These are phyloP conservation scores for Brachymystax lenok DNA, from an alignment of 2,797 vertebrate species.

Conservation along the genomic window DNA sequence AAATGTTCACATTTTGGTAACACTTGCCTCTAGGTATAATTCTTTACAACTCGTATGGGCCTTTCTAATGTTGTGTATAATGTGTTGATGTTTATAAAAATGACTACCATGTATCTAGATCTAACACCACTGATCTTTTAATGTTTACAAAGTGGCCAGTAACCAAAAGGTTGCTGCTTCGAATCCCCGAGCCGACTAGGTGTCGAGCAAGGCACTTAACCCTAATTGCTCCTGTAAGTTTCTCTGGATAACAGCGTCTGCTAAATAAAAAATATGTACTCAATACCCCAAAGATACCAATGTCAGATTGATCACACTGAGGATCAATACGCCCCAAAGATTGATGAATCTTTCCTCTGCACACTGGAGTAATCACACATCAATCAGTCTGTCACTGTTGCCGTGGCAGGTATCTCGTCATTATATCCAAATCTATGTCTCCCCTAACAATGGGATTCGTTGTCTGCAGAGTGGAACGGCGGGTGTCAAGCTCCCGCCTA, in stretches of 20 bases:
- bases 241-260: too few species aligned
- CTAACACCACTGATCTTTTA: conserved; percentile 46
- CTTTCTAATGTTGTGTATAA: background rate
- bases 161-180: too few species aligned
- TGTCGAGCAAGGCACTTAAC: too few species aligned
- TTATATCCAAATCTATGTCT: background rate
- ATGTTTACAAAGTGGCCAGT: conserved; percentile 32
- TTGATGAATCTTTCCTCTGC: conserved; percentile 21
- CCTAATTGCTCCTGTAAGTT: too few species aligned
- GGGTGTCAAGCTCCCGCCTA: too few species aligned
- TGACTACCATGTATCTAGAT: background rate
- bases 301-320: conserved; percentile 60
- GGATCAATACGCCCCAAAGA: conserved; percentile 55
- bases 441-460: background rate
- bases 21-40: background rate
- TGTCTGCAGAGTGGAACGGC: too few species aligned
- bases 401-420: background rate
- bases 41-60: conserved; percentile 29
- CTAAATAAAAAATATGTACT: background rate
- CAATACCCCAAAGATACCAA: conserved; percentile 45
- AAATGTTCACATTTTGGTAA: conserved; percentile 3
- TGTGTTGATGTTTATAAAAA: background rate
- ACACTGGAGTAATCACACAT: conserved; percentile 55
- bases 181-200: too few species aligned
- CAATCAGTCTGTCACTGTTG: background rate